Conservation (phyloP, 2,797 vertebrate genomes). For the Macrochelys suwanniensis region DNA sequence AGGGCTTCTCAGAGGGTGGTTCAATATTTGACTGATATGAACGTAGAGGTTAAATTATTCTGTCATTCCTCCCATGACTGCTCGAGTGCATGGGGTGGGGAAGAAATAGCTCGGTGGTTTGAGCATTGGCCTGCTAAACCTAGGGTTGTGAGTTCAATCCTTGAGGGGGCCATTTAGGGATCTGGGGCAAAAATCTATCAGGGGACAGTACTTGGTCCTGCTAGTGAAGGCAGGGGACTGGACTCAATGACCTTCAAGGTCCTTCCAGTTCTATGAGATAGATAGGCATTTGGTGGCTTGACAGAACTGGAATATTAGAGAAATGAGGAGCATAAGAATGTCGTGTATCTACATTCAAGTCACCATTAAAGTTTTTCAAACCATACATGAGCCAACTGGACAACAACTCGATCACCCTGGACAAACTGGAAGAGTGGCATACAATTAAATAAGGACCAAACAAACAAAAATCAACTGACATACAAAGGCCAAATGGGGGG, state of each 20-base stretch:
- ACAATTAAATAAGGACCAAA: conserved; percentile 17
- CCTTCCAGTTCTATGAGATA: too few species aligned
- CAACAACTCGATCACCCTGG: neutral
- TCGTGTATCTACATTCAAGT: neutral
- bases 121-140: too few species aligned
- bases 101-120: too few species aligned
- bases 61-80: neutral
- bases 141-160: too few species aligned
- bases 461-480: neutral
- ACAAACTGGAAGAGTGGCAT: neutral
- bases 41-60: neutral
- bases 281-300: neutral
- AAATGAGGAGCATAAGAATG: neutral
- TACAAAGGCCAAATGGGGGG: conserved; percentile 1
- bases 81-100: neutral
- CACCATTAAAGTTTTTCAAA: conserved; percentile 26
- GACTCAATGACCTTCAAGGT: too few species aligned
- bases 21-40: neutral
- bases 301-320: neutral
- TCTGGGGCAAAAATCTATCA: too few species aligned
- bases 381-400: neutral
- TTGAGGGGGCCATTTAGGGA: too few species aligned
- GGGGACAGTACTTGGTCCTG: too few species aligned
- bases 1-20: neutral
- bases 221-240: too few species aligned